Conservation (phyloP, 1,140 invertebrate species). For the Cyclina sinensis region DNA sequence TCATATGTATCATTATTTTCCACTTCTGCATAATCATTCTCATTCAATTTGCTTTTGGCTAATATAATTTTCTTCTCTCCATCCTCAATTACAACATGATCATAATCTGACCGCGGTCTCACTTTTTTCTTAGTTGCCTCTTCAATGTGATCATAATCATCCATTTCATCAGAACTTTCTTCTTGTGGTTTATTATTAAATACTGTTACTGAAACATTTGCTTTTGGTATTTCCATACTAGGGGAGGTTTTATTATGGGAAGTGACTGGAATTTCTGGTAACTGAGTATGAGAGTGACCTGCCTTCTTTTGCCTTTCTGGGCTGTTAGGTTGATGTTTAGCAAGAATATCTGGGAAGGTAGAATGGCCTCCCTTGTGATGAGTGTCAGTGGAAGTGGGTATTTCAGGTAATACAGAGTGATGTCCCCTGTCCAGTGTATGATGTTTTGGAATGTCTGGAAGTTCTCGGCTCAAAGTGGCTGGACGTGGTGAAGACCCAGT, state of each 20-base stretch:
- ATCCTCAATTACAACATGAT: conserved; percentile 64
- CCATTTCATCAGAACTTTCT: background rate
- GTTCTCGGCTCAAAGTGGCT: conserved; percentile 37
- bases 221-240: background rate
- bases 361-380: conserved; percentile 33
- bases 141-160: conserved; percentile 65
- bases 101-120: conserved; percentile 58
- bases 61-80: conserved; percentile 32
- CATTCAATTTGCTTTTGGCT: conserved; percentile 59
- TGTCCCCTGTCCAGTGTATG: conserved; percentile 18
- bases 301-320: conserved; percentile 9
- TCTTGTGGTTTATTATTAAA: background rate
- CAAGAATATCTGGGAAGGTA: conserved; percentile 31
- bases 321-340: background rate
- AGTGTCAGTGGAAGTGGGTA: conserved; percentile 24
- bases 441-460: conserved; percentile 59
- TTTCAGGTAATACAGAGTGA: conserved; percentile 48
- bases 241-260: background rate
- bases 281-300: conserved; percentile 23
- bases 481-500: conserved; percentile 60
- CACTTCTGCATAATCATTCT: conserved; percentile 68
- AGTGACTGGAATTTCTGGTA: conserved; percentile 54
- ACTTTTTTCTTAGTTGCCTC: conserved; percentile 40
- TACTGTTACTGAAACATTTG: background rate
- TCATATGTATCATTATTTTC: conserved; percentile 46